Evolutionary conservation across 2,797 vertebrate species (phyloP).

Genomic region (Enteromius afrohamiltoni): DNA sequence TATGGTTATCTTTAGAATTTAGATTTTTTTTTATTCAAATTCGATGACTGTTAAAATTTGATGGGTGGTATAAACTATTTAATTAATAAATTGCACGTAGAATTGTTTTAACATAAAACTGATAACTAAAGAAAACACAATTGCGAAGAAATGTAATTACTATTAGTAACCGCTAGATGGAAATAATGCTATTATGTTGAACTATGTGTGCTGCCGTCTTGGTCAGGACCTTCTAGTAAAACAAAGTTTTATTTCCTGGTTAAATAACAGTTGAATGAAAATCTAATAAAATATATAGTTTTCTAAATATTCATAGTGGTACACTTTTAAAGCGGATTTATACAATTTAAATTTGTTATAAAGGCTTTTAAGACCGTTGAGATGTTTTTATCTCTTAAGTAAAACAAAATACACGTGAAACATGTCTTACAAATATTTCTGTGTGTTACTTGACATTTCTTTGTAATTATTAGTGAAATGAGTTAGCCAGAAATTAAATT

Average conservation of each 20-base stretch:
- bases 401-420: no score
- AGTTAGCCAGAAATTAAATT: no score
- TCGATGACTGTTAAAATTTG: neutral
- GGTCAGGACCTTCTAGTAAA: neutral
- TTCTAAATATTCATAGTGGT: neutral
- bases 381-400: neutral
- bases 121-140: neutral
- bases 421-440: neutral
- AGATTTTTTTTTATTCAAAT: neutral
- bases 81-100: neutral
- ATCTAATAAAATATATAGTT: neutral
- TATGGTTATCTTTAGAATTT: no score
- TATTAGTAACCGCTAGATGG: constrained; percentile 31
- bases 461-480: neutral
- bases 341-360: neutral
- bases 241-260: neutral
- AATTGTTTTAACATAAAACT: neutral
- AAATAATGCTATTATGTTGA: neutral
- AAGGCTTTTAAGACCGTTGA: no score
- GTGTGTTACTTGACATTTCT: neutral
- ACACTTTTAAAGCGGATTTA: neutral
- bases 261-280: neutral
- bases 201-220: neutral
- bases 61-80: neutral
- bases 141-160: neutral